Evolutionary conservation across 1,140 invertebrate genomes (phyloP), one percentile per base, ranked within the genome.

Genomic region (Reticulitermes speratus): DNA sequence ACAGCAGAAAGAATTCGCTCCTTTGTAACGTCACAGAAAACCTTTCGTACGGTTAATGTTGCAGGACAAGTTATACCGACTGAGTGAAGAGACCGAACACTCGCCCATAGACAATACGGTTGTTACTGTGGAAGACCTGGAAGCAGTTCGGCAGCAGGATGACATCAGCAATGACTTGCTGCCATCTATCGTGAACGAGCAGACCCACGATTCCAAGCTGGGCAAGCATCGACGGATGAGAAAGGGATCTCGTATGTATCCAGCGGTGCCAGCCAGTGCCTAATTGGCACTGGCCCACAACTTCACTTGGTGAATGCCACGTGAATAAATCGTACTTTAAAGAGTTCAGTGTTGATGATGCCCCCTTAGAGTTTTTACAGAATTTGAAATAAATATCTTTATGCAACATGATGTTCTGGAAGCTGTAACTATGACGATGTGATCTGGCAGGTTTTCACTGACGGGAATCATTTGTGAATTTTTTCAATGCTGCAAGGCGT

Each of bases 141-240:
- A 86, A 21, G n/a, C 21, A 9, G 44, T n/a, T 25, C 84, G 23
- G 59, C 84, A 0, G 0, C 82, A 44, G 44, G 38, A 86, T 19
- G 85, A 86, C 1, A 19, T 86, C 59, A 86, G 85, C 85, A 86
- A 86, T 81, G 85, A 86, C 21, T 32, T 86, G n/a, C 85, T 81
- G 19, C 65, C 55, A 38, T 38, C 65, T 65, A 48, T 65, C 21
- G 48, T 59, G 30, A 6, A 45, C 84, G 48, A 65, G 0, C 44
- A 65, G 84, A 25, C 44, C 23, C 84, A 44, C 5, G 32, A 38
- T 30, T 30, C 30, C n/a, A 81, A 81, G 8, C 25, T 25, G 52
- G 16, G 16, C 25, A 75, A 75, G 65, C 65, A 75, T 75, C 65
- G 65, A 9, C 65, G 65, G 65, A 25, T 30, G 2, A 75, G 65